These are phyloP conservation scores for Coreoperca whiteheadi DNA, from an alignment of 2,113 vertebrate genomes.

Conservation along the genomic window DNA sequence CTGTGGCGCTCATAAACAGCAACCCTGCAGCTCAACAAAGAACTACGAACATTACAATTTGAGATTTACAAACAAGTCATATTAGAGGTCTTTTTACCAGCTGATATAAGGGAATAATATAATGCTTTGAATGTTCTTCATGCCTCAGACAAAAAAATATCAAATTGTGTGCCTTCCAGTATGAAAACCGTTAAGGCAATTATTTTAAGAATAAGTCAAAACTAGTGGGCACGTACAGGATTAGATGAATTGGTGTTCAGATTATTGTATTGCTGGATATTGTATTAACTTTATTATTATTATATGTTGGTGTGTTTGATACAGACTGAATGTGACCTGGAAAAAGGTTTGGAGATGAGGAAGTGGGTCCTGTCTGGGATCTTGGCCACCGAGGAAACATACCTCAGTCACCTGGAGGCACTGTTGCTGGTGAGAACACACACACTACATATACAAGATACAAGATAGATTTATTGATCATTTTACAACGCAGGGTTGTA, in stretches of 20 bases:
- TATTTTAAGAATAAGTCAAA: background rate
- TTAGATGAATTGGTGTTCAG: background rate
- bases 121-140: background rate
- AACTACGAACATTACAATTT: background rate
- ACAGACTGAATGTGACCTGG: conserved; percentile 94
- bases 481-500: too few species aligned
- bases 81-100: background rate
- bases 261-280: background rate
- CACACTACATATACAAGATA: conserved; percentile 2
- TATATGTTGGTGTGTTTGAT: conserved; percentile 45
- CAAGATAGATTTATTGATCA: too few species aligned
- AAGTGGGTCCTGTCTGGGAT: conserved; percentile 99
- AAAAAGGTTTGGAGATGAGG: conserved; percentile 98
- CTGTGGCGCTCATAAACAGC: background rate
- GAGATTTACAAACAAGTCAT: background rate
- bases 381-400: conserved; percentile 95
- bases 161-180: background rate
- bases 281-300: conserved; percentile 4
- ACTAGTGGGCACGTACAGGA: background rate
- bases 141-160: background rate
- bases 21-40: background rate
- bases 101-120: background rate
- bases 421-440: conserved; percentile 91
- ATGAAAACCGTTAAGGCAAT: background rate
- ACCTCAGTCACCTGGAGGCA: conserved; percentile 96